phyloP scores from a whole-genome alignment of 2,113 vertebrate species.

The Lepidothrix coronata region DNA sequence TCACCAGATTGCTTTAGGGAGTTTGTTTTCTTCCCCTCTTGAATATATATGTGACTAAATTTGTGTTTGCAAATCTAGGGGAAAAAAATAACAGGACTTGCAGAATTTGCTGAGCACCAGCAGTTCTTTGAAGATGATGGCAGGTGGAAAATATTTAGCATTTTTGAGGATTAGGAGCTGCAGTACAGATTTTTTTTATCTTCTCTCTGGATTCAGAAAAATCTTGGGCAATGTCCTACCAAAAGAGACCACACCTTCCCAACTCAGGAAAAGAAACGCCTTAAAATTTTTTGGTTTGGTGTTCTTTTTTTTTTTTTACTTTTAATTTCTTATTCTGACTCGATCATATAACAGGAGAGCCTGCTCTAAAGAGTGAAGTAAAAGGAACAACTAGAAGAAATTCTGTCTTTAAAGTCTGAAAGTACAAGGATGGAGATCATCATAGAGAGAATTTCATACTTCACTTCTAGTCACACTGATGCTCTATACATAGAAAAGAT shows the following conservation, averaged over 20 bases:
- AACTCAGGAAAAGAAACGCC: neutral
- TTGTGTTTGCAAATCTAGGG: neutral
- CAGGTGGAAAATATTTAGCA: conserved; percentile 5
- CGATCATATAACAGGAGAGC: neutral
- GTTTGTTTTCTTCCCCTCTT: neutral
- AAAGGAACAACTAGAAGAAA: neutral
- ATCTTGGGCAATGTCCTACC: neutral
- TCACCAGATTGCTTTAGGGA: neutral
- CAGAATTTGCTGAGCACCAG: neutral
- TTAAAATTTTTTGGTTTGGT: neutral
- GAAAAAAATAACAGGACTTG: neutral
- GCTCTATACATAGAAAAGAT: neutral
- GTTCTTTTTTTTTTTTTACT: neutral
- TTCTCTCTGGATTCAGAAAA: neutral
- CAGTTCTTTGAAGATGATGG: neutral
- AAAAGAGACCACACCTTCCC: neutral
- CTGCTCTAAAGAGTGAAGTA: neutral
- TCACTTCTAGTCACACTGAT: neutral
- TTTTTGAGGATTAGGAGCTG: neutral
- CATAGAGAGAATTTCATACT: neutral
- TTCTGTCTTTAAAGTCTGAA: neutral
- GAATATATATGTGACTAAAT: neutral
- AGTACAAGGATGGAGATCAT: neutral
- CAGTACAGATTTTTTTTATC: neutral
- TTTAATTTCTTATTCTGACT: neutral